These are phyloP conservation scores for Rhegmatorhina hoffmannsi DNA, from an alignment of 2,113 vertebrate genomes.

Conservation along the genomic window DNA sequence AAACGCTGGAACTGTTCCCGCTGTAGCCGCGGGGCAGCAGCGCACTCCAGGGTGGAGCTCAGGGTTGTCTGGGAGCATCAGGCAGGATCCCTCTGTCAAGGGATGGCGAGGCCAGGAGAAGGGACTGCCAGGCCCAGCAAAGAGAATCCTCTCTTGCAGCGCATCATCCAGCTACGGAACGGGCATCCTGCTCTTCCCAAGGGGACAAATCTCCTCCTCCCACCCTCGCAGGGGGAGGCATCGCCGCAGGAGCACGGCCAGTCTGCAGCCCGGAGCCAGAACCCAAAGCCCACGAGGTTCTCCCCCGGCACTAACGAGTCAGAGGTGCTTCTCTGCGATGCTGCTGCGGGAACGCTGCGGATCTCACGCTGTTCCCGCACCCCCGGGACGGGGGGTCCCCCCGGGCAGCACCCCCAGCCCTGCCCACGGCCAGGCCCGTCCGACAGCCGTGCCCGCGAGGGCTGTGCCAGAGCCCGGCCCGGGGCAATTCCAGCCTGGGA, in stretches of 20 bases:
- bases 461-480: background rate
- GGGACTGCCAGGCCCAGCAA: background rate
- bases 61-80: accelerated
- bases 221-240: background rate
- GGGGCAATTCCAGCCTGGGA: background rate
- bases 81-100: background rate
- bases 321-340: accelerated
- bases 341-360: background rate
- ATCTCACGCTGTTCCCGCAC: background rate
- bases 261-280: background rate
- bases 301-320: accelerated
- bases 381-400: accelerated
- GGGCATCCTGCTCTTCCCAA: background rate
- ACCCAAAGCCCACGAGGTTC: background rate
- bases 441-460: no score
- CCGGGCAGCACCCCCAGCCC: background rate
- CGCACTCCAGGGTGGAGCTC: background rate
- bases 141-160: background rate
- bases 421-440: background rate
- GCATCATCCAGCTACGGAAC: background rate
- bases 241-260: accelerated
- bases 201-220: background rate
- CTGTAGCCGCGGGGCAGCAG: background rate
- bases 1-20: background rate
- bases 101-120: background rate